Base-by-base conservation (phyloP, 2,113 vertebrate genomes). In the Jacana jacana region DNA sequence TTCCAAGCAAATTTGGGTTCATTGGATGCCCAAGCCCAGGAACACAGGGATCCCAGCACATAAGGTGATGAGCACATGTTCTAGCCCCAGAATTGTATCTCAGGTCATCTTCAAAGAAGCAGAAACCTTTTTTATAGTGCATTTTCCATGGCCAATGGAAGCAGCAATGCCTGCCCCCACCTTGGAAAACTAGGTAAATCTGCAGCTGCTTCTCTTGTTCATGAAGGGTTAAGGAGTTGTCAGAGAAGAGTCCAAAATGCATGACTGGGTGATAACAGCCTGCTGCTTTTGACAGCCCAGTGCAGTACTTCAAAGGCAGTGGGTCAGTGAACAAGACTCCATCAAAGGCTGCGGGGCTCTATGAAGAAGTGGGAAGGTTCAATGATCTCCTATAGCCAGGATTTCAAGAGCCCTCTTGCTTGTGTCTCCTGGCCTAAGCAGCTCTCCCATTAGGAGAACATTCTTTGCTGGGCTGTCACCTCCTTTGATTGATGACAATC, bases 401-500 rank as follows among this genome's bases (percentile, higher is more conserved):
- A 37, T 83, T 81, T 82, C 79, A 66, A 52, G 93, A 84, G 52
- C 73, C 92, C 94, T 96, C 86, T 90, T 81, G 60, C 77, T 49
- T 27, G 18, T 91, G 89, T 61, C 66, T 93, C 87, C 61, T 61
- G 83, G 80, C 79, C 92, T 81, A 22, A 89, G 71, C 86, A 60
- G 85, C 88, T 94, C 86, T 65, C 86, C 91, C 87, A 58, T 96
- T 97, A 96, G 86, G 3, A 65, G 65, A 84, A 55, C 70, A 86
- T 96, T 95, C 91, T 80, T 97, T 42, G 40, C 95, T 57, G 88
- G 84, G 64, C 88, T 94, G 91, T 93, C 16, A 7, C 28, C 25
- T 87, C 85, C 71, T 91, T 52, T 97, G 97, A 98, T 81, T 89
- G 94, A 97, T 96, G 96, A 88, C 84, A 89, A 55, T 93, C 95